phyloP scores from a whole-genome alignment of 2,113 vertebrate genomes.

The Oncorhynchus mykiss region DNA sequence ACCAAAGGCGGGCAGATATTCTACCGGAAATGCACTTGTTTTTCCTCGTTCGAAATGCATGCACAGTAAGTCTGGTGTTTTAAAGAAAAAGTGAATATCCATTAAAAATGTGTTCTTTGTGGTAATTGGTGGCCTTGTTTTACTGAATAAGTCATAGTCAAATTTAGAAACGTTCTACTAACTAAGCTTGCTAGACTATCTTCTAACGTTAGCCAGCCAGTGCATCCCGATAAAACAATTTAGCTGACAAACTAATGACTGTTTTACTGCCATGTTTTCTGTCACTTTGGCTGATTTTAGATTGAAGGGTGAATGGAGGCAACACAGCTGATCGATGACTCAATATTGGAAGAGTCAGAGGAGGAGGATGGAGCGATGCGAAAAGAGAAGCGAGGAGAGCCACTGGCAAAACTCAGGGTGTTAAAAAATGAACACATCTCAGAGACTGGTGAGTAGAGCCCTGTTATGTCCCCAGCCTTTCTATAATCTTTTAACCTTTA shows the following conservation, averaged over 20 bases:
- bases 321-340: slow-evolving; percentile 71
- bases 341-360: slow-evolving; percentile 60
- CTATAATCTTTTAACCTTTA: neutral
- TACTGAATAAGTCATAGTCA: too few species aligned
- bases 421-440: slow-evolving; percentile 71
- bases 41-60: neutral
- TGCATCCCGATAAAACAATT: neutral
- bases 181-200: neutral
- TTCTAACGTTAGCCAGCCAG: neutral
- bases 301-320: slow-evolving; percentile 65
- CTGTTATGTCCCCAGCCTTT: too few species aligned
- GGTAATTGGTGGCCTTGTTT: too few species aligned
- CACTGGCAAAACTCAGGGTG: slow-evolving; percentile 69
- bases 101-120: neutral
- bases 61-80: neutral
- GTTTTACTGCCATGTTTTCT: neutral
- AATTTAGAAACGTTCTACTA: too few species aligned
- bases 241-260: neutral
- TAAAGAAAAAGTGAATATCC: neutral
- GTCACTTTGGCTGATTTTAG: neutral
- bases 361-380: slow-evolving; percentile 35
- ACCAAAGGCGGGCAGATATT: neutral
- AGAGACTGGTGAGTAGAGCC: slow-evolving; percentile 63
- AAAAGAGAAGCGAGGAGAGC: slow-evolving; percentile 22
- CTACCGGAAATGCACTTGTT: neutral